Conservation (phyloP, 2,797 vertebrate species). For the Fringilla coelebs region DNA sequence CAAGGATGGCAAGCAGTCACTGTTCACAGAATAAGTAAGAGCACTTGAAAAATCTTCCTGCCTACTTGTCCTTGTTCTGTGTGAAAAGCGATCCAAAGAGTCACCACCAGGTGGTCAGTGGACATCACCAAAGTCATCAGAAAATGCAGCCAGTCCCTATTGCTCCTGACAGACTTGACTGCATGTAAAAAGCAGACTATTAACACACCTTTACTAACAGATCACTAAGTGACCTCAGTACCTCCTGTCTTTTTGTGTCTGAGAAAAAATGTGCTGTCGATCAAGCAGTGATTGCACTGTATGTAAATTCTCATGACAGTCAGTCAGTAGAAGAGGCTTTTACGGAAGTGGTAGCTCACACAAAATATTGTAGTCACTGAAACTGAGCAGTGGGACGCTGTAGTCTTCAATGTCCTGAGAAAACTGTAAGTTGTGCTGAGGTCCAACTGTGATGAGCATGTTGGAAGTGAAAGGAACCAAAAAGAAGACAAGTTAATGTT, state of each 20-base stretch:
- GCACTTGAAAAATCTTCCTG: background rate
- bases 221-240: background rate
- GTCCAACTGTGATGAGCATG: background rate
- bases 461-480: background rate
- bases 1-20: background rate
- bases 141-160: background rate
- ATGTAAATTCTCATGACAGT: background rate
- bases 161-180: background rate
- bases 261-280: background rate
- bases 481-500: background rate
- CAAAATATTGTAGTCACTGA: background rate
- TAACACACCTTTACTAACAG: background rate
- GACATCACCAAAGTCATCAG: background rate
- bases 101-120: background rate
- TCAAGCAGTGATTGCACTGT: rapidly evolving
- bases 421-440: background rate
- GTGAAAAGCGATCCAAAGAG: background rate
- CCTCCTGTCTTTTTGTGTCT: background rate
- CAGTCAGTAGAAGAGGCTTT: background rate
- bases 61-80: background rate
- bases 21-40: background rate
- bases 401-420: background rate
- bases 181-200: background rate
- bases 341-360: background rate
- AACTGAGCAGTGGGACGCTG: background rate